These are phyloP conservation scores for Phaetusa simplex DNA, from an alignment of 2,113 vertebrate genomes.

Conservation along the genomic window DNA sequence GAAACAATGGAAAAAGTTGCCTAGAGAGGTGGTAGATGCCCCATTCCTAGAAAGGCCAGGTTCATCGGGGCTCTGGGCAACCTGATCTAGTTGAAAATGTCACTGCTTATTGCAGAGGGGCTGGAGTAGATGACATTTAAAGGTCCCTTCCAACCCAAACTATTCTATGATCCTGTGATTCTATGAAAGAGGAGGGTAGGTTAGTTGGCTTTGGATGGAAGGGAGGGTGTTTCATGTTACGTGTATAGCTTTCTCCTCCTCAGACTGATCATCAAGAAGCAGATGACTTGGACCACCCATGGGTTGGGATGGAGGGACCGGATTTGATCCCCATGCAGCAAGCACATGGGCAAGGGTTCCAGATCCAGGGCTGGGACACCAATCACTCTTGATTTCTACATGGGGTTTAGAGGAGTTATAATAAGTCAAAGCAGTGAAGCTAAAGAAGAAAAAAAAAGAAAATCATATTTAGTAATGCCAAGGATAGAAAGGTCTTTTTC, in stretches of 20 bases:
- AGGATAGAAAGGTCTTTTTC: neutral
- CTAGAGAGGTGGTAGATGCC: neutral
- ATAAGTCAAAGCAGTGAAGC: neutral
- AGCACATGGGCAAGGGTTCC: neutral
- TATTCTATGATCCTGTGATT: neutral
- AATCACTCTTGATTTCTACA: neutral
- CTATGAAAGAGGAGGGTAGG: neutral
- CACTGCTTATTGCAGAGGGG: neutral
- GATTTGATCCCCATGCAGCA: neutral
- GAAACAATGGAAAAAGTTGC: neutral
- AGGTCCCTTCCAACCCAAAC: neutral
- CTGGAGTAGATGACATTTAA: neutral
- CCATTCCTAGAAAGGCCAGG: neutral
- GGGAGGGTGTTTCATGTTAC: neutral
- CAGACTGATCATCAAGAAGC: neutral
- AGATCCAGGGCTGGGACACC: neutral
- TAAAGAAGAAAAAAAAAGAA: neutral
- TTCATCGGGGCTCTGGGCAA: neutral
- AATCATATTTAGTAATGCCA: neutral
- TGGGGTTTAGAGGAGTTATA: accelerated
- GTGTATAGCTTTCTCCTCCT: neutral
- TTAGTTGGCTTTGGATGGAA: neutral
- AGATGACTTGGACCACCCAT: neutral
- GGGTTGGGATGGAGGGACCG: accelerated
- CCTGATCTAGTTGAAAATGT: neutral